Evolutionary conservation across 2,113 vertebrate species (phyloP), one percentile per base, ranked within the genome.

Genomic region (Ptilonorhynchus violaceus): DNA sequence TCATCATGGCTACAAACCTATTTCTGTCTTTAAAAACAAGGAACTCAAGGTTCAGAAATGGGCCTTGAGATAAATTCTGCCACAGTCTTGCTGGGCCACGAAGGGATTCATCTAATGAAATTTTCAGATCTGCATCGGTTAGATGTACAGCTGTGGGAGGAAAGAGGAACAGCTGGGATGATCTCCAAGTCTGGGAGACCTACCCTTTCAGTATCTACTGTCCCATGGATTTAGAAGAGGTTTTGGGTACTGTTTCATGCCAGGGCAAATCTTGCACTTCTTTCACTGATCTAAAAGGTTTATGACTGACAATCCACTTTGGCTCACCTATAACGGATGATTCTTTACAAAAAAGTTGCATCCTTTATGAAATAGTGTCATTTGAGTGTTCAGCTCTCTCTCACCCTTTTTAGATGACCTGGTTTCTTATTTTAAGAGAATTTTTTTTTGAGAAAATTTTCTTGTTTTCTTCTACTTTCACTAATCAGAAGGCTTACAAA

Each of bases 381-480:
- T 87, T 63, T 35, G 25, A 69, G n/a, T 52, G 13, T 7, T 66
- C 21, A 42, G 7, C 24, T 70, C 20, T 31, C 13, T 49, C 13
- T 14, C 5, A 1, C 4, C 3, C 6, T 60, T 82, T 85, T 39
- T 20, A 58, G n/a, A 31, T 1, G 2, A 58, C 3, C 11, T 17
- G 16, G 1, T 67, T 92, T 59, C 24, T 85, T 97, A 47, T 81
- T 89, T 85, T 33, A 94, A 41, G 3, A 60, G 11, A 69, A 46
- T 24, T 15, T 31, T 13, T 19, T 47, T 30, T 64, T 78, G 1
- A 66, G 4, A 62, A 62, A 80, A n/a, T 47, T 39, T 9, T 13
- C 11, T 31, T 56, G 16, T 58, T 91, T 76, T 66, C 28, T 75
- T 87, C 66, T 9, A 53, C 9, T 59, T 83, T 53, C 8, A 11